These are phyloP conservation scores for Margarornis squamiger DNA, from an alignment of 2,797 vertebrate species.

Conservation along the genomic window DNA sequence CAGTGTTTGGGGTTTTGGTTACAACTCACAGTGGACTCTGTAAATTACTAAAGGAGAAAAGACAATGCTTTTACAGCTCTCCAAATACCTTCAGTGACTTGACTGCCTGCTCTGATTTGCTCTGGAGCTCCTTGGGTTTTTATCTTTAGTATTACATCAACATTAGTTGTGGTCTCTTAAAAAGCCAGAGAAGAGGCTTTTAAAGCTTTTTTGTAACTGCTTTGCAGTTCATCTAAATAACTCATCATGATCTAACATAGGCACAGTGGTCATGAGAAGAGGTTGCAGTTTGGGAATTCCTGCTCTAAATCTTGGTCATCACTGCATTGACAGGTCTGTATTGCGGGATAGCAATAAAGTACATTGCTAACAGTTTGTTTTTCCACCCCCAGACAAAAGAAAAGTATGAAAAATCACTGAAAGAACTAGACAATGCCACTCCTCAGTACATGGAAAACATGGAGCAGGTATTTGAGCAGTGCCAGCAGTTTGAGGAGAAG, in stretches of 20 bases:
- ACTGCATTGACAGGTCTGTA: background rate
- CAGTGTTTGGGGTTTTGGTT: background rate
- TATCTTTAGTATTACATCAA: background rate
- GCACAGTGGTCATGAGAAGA: background rate
- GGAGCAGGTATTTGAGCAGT: constrained; percentile 98
- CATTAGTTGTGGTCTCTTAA: background rate
- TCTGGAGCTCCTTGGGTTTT: background rate
- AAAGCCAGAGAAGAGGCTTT: background rate
- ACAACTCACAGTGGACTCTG: background rate
- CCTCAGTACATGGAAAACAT: constrained; percentile 99
- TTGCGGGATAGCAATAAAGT: background rate
- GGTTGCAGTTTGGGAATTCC: background rate
- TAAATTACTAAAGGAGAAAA: background rate
- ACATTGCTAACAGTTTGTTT: background rate
- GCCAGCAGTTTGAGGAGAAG: constrained; percentile 96
- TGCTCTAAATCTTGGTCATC: background rate
- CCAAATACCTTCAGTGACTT: background rate
- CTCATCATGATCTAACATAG: accelerated
- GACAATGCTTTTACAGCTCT: background rate
- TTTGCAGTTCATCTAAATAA: background rate
- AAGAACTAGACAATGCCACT: constrained; percentile 89
- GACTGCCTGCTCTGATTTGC: background rate
- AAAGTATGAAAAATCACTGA: constrained; percentile 91
- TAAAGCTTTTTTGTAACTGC: background rate
- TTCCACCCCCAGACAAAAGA: constrained; percentile 84